Conservation (phyloP, 2,888 invertebrate genomes). For the Ichneumoninae sp. region DNA sequence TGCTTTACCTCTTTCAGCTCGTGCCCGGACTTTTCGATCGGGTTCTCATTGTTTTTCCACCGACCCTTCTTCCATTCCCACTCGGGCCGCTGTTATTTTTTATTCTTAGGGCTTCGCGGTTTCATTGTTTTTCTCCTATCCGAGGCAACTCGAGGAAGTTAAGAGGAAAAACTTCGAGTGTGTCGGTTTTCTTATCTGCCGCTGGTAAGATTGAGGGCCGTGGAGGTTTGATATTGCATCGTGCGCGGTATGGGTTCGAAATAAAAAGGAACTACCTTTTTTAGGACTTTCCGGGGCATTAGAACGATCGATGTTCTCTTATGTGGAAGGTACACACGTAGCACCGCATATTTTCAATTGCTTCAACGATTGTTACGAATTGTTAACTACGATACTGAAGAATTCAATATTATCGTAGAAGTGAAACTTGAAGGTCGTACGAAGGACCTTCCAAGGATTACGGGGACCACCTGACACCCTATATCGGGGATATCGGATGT, state of each 20-base stretch:
- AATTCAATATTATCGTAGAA: neutral
- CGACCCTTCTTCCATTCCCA: neutral
- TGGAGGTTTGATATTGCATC: neutral
- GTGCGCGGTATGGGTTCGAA: neutral
- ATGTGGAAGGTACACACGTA: no score
- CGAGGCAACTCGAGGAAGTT: neutral
- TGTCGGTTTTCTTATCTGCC: neutral
- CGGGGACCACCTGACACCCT: no score
- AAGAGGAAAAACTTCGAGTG: neutral
- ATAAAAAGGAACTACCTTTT: neutral
- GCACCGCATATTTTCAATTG: neutral
- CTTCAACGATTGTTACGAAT: neutral
- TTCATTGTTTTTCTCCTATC: conserved; percentile 9
- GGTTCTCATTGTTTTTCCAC: conserved; percentile 42
- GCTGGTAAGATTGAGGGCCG: neutral
- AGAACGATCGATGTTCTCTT: no score
- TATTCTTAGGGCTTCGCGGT: conserved; percentile 9
- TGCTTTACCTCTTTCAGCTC: conserved; percentile 36
- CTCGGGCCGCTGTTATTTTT: conserved; percentile 6
- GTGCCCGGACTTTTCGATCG: conserved; percentile 45
- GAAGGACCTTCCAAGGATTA: neutral
- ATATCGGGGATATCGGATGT: no score
- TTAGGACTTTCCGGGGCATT: no score
- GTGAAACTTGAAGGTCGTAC: neutral
- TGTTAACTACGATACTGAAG: no score